These are phyloP conservation scores for Sphaerodactylus townsendi DNA, from an alignment of 2,113 vertebrate genomes.

Conservation along the genomic window DNA sequence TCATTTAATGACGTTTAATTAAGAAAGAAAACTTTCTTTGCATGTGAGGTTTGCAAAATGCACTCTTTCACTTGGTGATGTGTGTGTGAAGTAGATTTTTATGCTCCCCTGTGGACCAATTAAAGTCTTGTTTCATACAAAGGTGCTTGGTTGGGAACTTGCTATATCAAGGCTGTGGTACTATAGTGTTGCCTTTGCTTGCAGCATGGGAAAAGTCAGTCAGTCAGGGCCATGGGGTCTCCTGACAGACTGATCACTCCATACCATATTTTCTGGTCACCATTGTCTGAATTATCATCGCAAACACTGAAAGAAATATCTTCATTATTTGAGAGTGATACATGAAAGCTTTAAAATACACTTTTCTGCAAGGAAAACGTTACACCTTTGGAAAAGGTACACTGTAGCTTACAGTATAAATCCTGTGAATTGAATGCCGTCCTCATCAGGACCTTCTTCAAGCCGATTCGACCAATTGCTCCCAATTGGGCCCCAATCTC, in stretches of 20 bases:
- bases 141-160: slow-evolving; percentile 1
- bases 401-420: background rate
- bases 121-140: slow-evolving; percentile 7
- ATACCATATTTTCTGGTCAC: background rate
- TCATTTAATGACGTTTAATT: slow-evolving; percentile 60
- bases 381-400: background rate
- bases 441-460: no score
- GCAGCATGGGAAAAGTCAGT: no score
- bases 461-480: no score
- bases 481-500: no score
- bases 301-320: background rate
- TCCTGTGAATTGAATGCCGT: background rate
- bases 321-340: background rate
- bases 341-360: background rate
- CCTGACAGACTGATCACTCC: background rate
- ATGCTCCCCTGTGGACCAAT: slow-evolving; percentile 27
- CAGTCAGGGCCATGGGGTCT: background rate
- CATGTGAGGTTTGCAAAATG: slow-evolving; percentile 51
- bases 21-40: slow-evolving; percentile 58
- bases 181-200: slow-evolving; percentile 20
- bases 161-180: slow-evolving; percentile 21
- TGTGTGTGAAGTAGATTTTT: slow-evolving; percentile 41
- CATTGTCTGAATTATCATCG: background rate
- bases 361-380: background rate
- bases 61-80: slow-evolving; percentile 41